Base-by-base conservation (phyloP, 2,113 vertebrate genomes). In the Pionites leucogaster region DNA sequence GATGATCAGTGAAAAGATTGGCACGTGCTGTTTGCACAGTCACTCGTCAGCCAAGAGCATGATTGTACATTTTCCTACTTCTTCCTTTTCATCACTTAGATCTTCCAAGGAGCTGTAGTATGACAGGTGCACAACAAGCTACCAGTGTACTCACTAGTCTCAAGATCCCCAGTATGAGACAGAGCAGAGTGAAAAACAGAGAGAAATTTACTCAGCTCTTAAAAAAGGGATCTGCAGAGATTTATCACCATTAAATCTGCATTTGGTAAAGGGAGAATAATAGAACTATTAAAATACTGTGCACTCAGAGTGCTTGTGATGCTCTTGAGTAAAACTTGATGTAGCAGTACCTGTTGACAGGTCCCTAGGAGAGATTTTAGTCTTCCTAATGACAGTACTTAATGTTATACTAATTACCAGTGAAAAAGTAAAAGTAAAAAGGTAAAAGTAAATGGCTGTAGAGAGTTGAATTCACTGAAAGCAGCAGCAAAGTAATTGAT, bases 1-100 rank as follows among this genome's bases (percentile, higher is more conserved):
- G 29, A 7, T 8, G 1, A 11, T 27, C 2, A 0, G 1, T 5
- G 67, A 23, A 10, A 62, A n/a, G 28, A 39, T 6, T 17, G 71
- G 63, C 59, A 33, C 20, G 6, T 9, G 18, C 44, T 59, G 19
- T 44, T 82, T 18, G 60, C 5, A 3, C 59, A 19, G 33, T 37
- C 35, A 4, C 55, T 68, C 33, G 0, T 78, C 83, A 72, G 71
- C 89, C 70, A 25, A 31, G 47, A 19, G 14, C 9, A 0, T 6
- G 46, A 22, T 22, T 57, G 68, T 46, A 41, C 4, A 0, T 5
- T 3, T 46, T 83, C 8, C 11, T 1, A 0, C 37, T 74, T 80
- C 27, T 71, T 64, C 23, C 22, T 60, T 55, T 62, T 16, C 28
- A 37, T 72, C 44, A 3, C 29, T 24, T 42, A 2, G 23, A 10